Percentiles rank a stretch among this genome's conserved stretches.
These are phyloP conservation scores for Uloborus plumipes DNA, from an alignment of 2,888 invertebrate genomes.

Conservation along the genomic window DNA sequence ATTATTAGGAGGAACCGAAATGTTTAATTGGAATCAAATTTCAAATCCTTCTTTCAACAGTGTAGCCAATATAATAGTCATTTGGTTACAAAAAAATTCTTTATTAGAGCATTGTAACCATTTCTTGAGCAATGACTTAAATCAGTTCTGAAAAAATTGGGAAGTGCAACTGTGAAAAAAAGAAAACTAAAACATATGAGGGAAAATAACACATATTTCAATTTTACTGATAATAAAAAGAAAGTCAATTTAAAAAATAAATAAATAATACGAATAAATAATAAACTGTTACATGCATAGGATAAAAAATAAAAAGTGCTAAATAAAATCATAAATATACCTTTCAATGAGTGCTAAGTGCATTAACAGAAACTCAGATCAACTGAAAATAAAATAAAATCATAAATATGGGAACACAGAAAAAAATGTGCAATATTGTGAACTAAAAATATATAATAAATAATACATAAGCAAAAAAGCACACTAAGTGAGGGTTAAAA, in stretches of 20 bases:
- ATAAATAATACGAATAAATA: constrained; percentile 36
- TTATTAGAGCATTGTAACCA: no score
- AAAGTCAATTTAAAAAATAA: constrained; percentile 22
- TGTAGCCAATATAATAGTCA: no score
- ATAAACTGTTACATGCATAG: constrained; percentile 28
- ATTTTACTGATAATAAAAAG: constrained; percentile 19
- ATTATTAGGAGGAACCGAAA: no score
- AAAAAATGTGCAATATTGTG: neutral
- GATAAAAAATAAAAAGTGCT: constrained; percentile 39
- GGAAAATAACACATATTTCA: neutral
- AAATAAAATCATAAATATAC: constrained; percentile 26
- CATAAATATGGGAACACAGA: constrained; percentile 15
- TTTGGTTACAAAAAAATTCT: no score
- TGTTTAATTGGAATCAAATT: no score
- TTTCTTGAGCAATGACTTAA: no score
- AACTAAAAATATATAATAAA: neutral
- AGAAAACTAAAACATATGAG: neutral
- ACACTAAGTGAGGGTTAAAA: no score
- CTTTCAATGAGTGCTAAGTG: constrained; percentile 56
- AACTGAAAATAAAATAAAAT: constrained; percentile 55
- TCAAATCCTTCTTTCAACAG: no score
- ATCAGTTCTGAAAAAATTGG: no score
- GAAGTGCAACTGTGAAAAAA: neutral
- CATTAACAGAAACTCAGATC: constrained; percentile 51
- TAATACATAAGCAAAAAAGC: neutral